Percentiles rank a stretch among this genome's conserved stretches.
Evolutionary conservation across 2,113 vertebrate species (phyloP).

Genomic region (Lagopus leucura): DNA sequence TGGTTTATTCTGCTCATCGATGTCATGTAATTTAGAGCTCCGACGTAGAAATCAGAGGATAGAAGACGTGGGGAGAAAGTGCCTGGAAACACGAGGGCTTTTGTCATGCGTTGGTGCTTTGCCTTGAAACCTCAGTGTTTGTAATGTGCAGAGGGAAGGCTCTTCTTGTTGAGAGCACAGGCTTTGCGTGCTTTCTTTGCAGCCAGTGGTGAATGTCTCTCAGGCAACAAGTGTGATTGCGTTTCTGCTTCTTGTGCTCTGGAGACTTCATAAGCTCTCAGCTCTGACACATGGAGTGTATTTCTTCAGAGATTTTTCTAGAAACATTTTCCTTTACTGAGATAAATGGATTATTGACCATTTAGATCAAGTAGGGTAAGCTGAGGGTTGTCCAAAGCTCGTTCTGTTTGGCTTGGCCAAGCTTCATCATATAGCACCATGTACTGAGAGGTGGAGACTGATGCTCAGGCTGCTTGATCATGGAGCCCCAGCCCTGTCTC

Average conservation of each 20-base stretch:
- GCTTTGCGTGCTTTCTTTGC: not conserved
- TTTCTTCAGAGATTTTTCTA: not conserved
- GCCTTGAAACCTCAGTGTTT: not conserved
- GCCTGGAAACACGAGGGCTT: not conserved
- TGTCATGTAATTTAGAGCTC: not conserved
- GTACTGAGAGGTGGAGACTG: not conserved
- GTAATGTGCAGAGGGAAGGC: not conserved
- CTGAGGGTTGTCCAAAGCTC: not conserved
- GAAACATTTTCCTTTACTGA: not conserved
- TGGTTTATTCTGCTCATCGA: not conserved
- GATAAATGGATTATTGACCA: not conserved
- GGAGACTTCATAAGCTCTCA: not conserved
- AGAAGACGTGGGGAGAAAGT: not conserved
- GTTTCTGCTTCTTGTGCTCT: not conserved
- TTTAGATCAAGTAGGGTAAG: not conserved
- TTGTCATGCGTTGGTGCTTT: not conserved
- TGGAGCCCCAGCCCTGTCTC: not conserved
- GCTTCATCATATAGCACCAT: rapidly evolving
- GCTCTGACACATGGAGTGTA: rapidly evolving
- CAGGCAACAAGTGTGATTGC: not conserved
- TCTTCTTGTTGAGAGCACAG: not conserved
- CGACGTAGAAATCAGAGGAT: not conserved
- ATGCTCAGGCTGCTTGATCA: rapidly evolving
- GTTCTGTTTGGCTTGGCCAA: not conserved
- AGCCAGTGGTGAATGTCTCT: not conserved